Evolutionary conservation across 2,797 vertebrate genomes (phyloP).

Genomic region (Melanotaenia nigrans): DNA sequence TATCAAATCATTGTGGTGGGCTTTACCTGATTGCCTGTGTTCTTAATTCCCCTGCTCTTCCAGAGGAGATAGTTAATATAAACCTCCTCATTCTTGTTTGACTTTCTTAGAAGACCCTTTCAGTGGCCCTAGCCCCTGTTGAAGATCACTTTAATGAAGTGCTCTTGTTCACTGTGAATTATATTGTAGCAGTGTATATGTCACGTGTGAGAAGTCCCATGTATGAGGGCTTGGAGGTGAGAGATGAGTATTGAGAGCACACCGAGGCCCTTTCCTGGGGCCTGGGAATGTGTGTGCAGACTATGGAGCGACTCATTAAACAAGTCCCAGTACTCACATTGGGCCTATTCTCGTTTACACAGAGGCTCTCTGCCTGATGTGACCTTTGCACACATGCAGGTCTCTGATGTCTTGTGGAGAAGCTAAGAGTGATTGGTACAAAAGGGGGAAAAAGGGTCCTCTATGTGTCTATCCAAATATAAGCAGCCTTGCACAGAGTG

Average conservation of each 20-base stretch:
- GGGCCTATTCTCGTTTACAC: conserved; percentile 48
- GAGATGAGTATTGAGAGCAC: conserved; percentile 58
- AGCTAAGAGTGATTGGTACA: conserved; percentile 33
- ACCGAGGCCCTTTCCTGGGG: conserved; percentile 45
- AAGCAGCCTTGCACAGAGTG: conserved; percentile 29
- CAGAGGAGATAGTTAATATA: conserved; percentile 49
- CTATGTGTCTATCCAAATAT: conserved; percentile 33
- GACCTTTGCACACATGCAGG: conserved; percentile 37
- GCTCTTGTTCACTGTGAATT: conserved; percentile 56
- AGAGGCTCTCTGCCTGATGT: conserved; percentile 29
- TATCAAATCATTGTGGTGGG: conserved; percentile 25
- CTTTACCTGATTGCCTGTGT: conserved; percentile 12
- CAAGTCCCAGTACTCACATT: conserved; percentile 57
- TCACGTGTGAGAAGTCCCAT: conserved; percentile 55
- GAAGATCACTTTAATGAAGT: conserved; percentile 70
- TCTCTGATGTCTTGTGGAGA: conserved; percentile 43
- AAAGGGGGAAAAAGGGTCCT: conserved; percentile 39
- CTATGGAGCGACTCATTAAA: conserved; percentile 72
- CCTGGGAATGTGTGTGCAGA: conserved; percentile 63
- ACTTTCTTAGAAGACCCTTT: conserved; percentile 49
- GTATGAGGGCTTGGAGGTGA: conserved; percentile 57
- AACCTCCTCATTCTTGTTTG: conserved; percentile 40
- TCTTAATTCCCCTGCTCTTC: conserved; percentile 43
- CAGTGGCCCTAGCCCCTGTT: conserved; percentile 44
- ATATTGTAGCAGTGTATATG: conserved; percentile 39